Conservation (phyloP, 2,888 invertebrate genomes). For the Cerceris rybyensis region DNA sequence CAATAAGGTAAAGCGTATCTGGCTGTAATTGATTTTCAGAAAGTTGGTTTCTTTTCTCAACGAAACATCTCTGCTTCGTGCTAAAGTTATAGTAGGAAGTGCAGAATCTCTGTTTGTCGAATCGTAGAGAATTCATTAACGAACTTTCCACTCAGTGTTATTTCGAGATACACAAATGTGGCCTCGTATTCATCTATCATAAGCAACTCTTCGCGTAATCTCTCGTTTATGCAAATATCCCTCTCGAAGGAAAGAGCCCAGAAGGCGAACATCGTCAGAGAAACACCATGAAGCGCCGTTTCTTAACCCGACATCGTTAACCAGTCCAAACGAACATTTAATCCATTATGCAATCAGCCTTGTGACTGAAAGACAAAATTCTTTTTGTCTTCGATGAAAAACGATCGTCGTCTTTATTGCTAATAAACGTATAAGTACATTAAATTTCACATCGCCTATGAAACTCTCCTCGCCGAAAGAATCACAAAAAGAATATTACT, state of each 20-base stretch:
- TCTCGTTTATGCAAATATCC: slow-evolving; percentile 50
- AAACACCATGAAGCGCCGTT: slow-evolving; percentile 23
- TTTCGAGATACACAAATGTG: slow-evolving; percentile 26
- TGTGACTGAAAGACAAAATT: not conserved
- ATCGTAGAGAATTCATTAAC: slow-evolving; percentile 38
- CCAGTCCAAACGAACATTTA: slow-evolving; percentile 1
- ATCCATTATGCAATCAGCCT: slow-evolving; percentile 1
- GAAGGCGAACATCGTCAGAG: slow-evolving; percentile 21
- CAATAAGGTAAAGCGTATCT: no score
- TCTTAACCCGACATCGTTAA: slow-evolving; percentile 20
- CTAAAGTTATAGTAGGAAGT: not conserved
- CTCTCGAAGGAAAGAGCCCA: slow-evolving; percentile 16
- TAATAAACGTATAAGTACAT: not conserved
- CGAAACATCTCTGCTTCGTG: not conserved
- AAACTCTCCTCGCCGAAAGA: no score
- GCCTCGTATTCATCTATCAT: slow-evolving; percentile 46
- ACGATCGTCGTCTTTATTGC: not conserved
- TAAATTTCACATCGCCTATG: not conserved
- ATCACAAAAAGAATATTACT: no score
- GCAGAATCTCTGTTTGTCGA: slow-evolving; percentile 20
- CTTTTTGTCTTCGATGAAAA: not conserved
- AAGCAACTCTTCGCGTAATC: slow-evolving; percentile 25
- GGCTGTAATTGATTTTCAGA: not conserved
- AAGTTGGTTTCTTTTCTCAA: not conserved
- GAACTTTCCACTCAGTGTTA: slow-evolving; percentile 33